phyloP scores from a whole-genome alignment of 2,888 invertebrate genomes.

The Hydrotaea cyrtoneurina region DNA sequence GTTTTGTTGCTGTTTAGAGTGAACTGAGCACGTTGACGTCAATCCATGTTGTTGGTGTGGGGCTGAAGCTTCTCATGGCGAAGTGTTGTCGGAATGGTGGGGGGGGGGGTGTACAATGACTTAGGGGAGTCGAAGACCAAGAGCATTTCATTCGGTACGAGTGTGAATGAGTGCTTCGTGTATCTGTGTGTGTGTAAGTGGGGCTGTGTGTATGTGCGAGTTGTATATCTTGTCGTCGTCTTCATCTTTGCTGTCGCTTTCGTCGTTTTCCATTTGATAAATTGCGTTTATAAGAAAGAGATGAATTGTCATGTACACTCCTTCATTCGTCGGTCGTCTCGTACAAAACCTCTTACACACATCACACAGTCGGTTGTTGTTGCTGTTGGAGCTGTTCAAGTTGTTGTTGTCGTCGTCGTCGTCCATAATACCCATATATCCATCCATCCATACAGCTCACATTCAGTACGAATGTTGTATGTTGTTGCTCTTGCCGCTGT shows the following conservation, averaged over 20 bases:
- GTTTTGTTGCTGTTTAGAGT: slow-evolving; percentile 32
- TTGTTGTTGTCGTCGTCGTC: slow-evolving; percentile 45
- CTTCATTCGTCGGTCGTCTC: slow-evolving; percentile 64
- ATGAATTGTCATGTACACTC: slow-evolving; percentile 79
- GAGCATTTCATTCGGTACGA: slow-evolving; percentile 40
- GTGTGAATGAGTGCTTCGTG: slow-evolving; percentile 37
- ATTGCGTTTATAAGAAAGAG: slow-evolving; percentile 80
- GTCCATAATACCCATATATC: slow-evolving; percentile 66
- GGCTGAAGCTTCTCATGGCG: neutral
- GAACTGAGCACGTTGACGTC: slow-evolving; percentile 59
- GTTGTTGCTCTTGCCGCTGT: slow-evolving; percentile 33
- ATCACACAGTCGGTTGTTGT: slow-evolving; percentile 4
- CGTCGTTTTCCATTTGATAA: slow-evolving; percentile 79
- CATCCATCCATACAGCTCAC: slow-evolving; percentile 45
- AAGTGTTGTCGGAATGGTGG: slow-evolving; percentile 3
- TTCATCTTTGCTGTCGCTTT: slow-evolving; percentile 71
- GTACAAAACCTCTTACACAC: slow-evolving; percentile 34
- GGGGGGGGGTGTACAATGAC: slow-evolving; percentile 42
- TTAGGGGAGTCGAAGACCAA: slow-evolving; percentile 49
- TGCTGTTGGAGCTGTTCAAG: slow-evolving; percentile 36
- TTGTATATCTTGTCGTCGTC: slow-evolving; percentile 65
- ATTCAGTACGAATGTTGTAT: slow-evolving; percentile 39
- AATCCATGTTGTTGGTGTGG: slow-evolving; percentile 30
- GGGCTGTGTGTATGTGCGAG: slow-evolving; percentile 34
- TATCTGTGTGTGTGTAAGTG: slow-evolving; percentile 21